Evolutionary conservation across 2,797 vertebrate genomes (phyloP).

Genomic region (Pangasius djambal): DNA sequence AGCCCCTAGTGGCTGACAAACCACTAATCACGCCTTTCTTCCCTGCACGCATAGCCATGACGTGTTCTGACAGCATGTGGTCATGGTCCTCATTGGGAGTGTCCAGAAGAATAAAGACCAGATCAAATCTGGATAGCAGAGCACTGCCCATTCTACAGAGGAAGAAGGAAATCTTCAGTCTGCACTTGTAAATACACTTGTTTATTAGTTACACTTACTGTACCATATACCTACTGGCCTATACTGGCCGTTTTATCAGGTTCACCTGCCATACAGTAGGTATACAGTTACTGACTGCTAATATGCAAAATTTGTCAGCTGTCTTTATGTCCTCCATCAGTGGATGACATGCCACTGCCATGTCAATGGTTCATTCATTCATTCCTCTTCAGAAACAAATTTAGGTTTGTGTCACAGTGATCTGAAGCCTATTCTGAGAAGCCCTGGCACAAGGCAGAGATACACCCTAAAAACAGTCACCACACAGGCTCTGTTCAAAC

Average conservation of each 20-base stretch:
- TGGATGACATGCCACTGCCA: neutral
- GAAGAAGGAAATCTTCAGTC: neutral
- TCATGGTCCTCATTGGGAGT: conserved; percentile 94
- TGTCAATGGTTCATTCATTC: neutral
- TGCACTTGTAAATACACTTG: neutral
- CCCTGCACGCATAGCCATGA: conserved; percentile 89
- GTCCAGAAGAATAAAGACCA: conserved; percentile 96
- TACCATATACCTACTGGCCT: neutral
- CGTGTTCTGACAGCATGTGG: conserved; percentile 90
- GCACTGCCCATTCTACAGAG: conserved; percentile 90
- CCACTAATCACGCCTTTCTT: conserved; percentile 71
- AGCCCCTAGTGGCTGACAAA: conserved; percentile 68
- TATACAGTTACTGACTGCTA: neutral
- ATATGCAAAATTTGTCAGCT: neutral
- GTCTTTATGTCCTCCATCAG: neutral
- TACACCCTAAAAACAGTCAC: neutral
- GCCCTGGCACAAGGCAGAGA: neutral
- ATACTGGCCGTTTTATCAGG: neutral
- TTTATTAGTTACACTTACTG: neutral
- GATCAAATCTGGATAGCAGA: conserved; percentile 92
- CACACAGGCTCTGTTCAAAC: neutral
- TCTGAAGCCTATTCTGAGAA: neutral
- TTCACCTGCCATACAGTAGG: neutral
- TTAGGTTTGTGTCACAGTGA: neutral
- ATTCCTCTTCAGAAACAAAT: neutral